These are phyloP conservation scores for Panurus biarmicus DNA, from an alignment of 2,113 vertebrate genomes.

Conservation along the genomic window DNA sequence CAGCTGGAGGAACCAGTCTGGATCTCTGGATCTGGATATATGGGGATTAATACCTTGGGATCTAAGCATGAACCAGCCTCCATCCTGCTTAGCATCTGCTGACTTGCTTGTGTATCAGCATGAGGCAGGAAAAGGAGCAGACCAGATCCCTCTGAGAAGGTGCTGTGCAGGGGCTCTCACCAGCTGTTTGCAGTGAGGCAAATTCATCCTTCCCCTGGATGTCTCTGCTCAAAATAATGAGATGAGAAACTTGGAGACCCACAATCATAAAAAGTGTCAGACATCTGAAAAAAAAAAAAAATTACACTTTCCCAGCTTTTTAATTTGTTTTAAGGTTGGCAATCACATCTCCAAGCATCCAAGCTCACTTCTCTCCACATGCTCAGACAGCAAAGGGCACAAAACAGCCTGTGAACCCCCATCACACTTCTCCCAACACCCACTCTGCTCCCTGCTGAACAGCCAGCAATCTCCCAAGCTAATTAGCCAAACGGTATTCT, in stretches of 20 bases:
- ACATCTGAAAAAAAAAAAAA: background rate
- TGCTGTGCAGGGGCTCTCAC: background rate
- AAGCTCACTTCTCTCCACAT: background rate
- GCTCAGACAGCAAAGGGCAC: background rate
- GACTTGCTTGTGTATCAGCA: background rate
- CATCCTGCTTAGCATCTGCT: background rate
- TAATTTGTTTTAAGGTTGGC: background rate
- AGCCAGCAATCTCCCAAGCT: conserved; percentile 5
- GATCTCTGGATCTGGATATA: background rate
- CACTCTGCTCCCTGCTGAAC: background rate
- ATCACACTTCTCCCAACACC: background rate
- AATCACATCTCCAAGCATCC: background rate
- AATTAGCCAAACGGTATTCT: conserved; percentile 30
- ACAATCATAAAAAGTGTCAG: background rate
- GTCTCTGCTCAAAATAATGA: background rate
- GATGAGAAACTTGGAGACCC: background rate
- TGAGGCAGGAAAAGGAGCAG: background rate
- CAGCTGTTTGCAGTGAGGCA: background rate
- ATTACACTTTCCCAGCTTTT: background rate
- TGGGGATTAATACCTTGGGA: background rate
- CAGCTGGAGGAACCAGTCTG: background rate
- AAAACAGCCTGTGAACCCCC: background rate
- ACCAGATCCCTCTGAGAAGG: background rate
- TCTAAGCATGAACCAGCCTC: background rate
- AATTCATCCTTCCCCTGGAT: background rate